A percentile compares a stretch with the other conserved stretches of the same genome.
Evolutionary conservation across 2,113 vertebrate genomes (phyloP).

Genomic region (Ceyx margarethae): DNA sequence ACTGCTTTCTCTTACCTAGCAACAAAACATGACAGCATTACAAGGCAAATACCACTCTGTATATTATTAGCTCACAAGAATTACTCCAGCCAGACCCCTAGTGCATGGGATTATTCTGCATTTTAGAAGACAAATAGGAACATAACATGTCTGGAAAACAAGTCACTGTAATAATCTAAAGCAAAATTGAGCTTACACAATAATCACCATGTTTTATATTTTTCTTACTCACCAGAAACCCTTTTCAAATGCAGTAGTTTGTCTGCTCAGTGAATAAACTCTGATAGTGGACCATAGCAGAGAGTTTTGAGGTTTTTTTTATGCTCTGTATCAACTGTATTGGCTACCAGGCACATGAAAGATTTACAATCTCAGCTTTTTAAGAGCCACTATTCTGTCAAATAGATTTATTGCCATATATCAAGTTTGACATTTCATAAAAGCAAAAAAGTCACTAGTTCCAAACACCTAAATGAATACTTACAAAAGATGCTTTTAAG

Average conservation of each 20-base stretch:
- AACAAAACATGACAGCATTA: conserved; percentile 54
- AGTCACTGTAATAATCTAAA: background rate
- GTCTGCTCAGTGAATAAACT: background rate
- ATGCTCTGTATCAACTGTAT: background rate
- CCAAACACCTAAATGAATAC: background rate
- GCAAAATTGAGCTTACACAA: background rate
- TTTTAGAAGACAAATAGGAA: background rate
- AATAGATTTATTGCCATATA: background rate
- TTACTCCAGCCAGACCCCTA: background rate
- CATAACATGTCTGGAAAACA: background rate
- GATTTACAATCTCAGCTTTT: background rate
- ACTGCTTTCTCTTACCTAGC: conserved; percentile 37
- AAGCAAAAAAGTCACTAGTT: background rate
- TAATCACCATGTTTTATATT: background rate
- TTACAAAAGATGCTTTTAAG: background rate
- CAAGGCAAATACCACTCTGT: conserved; percentile 37
- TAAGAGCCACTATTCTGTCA: background rate
- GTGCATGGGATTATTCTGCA: background rate
- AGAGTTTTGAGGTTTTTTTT: background rate
- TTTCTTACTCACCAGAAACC: background rate
- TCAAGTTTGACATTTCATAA: background rate
- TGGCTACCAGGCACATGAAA: background rate
- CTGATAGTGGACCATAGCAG: background rate
- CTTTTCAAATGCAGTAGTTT: background rate
- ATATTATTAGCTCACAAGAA: conserved; percentile 23